phyloP scores from a whole-genome alignment of 2,113 vertebrate species.

The Triplophysa dalaica region DNA sequence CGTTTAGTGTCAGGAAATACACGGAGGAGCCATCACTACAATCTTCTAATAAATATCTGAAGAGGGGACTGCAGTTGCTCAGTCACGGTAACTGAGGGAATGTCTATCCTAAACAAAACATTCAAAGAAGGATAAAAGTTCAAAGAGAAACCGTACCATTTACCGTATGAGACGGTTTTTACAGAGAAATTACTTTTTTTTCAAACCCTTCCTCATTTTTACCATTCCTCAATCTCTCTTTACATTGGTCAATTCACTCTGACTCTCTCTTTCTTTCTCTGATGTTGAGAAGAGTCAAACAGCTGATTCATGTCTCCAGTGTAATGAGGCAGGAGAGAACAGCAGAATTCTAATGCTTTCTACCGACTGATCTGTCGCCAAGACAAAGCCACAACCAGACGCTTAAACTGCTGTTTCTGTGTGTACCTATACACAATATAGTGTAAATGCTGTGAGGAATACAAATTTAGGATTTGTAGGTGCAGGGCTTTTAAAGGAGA shows the following conservation, averaged over 20 bases:
- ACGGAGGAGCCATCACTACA: constrained; percentile 61
- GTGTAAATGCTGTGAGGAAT: not conserved
- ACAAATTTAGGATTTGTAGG: not conserved
- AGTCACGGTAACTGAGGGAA: constrained; percentile 75
- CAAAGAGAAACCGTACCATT: constrained; percentile 22
- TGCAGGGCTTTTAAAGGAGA: not conserved
- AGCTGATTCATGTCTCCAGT: constrained; percentile 66
- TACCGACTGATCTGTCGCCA: constrained; percentile 58
- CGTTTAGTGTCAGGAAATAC: constrained; percentile 27
- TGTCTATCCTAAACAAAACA: constrained; percentile 66
- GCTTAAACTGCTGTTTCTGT: constrained; percentile 11
- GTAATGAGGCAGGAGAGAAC: constrained; percentile 50
- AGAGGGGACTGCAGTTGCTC: constrained; percentile 64
- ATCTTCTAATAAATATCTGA: constrained; percentile 64
- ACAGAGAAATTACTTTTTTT: not conserved
- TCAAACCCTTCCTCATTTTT: not conserved
- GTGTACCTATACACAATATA: not conserved
- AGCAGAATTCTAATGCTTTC: constrained; percentile 61
- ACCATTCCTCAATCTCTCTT: not conserved
- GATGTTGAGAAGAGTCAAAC: constrained; percentile 55
- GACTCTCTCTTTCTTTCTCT: not conserved
- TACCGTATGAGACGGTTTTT: not conserved
- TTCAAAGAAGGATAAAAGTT: constrained; percentile 43
- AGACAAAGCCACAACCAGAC: constrained; percentile 50
- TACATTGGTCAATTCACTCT: not conserved